These are phyloP conservation scores for Oreochromis niloticus DNA, from an alignment of 2,113 vertebrate genomes.

Conservation along the genomic window DNA sequence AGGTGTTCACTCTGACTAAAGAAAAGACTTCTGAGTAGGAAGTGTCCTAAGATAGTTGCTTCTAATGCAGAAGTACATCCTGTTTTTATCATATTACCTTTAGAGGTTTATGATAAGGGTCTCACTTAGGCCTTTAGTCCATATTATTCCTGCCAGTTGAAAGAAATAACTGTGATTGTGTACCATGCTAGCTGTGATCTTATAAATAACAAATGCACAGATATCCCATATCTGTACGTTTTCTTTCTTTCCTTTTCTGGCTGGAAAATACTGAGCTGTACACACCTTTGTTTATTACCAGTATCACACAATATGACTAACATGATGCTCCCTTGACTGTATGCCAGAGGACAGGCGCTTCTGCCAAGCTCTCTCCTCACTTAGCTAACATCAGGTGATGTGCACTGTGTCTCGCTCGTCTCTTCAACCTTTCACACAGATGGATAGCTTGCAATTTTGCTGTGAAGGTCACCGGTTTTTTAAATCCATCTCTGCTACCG, in stretches of 20 bases:
- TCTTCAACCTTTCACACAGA: background rate
- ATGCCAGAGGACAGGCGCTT: background rate
- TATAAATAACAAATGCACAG: background rate
- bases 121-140: background rate
- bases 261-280: background rate
- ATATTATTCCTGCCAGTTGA: background rate
- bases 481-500: slow-evolving; percentile 5
- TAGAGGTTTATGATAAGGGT: background rate
- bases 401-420: background rate
- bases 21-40: background rate
- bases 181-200: background rate
- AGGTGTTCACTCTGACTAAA: background rate
- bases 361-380: background rate
- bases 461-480: slow-evolving; percentile 47
- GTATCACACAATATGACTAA: background rate
- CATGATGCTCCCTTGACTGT: background rate
- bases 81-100: background rate
- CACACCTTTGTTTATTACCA: background rate
- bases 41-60: background rate
- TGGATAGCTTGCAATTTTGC: background rate
- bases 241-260: background rate
- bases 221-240: background rate
- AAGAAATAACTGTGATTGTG: background rate
- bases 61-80: background rate
- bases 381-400: background rate